These are phyloP conservation scores for Drosophila bipectinata DNA, from an alignment of 1,140 invertebrate genomes.

Conservation along the genomic window DNA sequence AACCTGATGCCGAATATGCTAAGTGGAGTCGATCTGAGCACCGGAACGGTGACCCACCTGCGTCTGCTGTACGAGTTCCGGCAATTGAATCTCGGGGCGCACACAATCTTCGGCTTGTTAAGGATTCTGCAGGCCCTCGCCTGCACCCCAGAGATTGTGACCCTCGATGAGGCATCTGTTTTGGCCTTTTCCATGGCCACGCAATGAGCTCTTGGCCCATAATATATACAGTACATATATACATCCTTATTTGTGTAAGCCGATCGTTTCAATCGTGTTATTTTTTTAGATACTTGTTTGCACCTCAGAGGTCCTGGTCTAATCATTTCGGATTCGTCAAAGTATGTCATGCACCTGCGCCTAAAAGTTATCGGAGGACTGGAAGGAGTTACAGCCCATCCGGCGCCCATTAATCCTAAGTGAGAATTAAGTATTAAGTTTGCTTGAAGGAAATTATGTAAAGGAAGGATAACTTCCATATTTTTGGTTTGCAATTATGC, in stretches of 20 bases:
- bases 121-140: slow-evolving; percentile 76
- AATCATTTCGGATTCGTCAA: not conserved
- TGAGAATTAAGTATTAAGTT: not conserved
- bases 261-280: not conserved
- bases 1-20: slow-evolving; percentile 85
- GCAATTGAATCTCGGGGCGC: slow-evolving; percentile 67
- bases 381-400: not conserved
- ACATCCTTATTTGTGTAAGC: not conserved
- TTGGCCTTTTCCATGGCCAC: slow-evolving; percentile 30
- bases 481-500: not conserved
- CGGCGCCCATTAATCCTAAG: not conserved
- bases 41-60: slow-evolving; percentile 74
- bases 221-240: slow-evolving; percentile 1
- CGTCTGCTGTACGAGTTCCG: slow-evolving; percentile 78
- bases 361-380: not conserved
- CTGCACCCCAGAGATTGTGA: slow-evolving; percentile 3
- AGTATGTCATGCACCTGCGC: no score
- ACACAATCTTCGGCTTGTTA: slow-evolving; percentile 76
- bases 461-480: not conserved
- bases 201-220: slow-evolving; percentile 1
- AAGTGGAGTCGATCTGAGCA: slow-evolving; percentile 63
- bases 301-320: not conserved
- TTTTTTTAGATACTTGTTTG: not conserved
- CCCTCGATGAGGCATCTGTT: slow-evolving; percentile 23
- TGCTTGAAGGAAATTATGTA: not conserved